A percentile compares a stretch with the other conserved stretches of the same genome.
These are phyloP conservation scores for Agrotis clavis DNA, from an alignment of 2,888 invertebrate genomes.

Conservation along the genomic window DNA sequence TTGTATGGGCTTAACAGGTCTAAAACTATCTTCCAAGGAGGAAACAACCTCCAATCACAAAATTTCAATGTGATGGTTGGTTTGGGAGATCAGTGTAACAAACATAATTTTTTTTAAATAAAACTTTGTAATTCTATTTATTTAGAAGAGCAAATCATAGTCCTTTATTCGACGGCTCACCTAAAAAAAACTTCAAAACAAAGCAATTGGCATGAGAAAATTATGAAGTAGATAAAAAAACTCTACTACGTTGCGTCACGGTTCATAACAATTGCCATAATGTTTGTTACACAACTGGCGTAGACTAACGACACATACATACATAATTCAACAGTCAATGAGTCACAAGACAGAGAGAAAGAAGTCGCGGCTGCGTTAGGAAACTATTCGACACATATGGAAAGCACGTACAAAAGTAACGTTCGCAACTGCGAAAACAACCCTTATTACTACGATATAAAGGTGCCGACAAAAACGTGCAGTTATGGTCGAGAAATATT, in stretches of 20 bases:
- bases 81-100: too few relatives aligned
- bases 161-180: conserved; percentile 5
- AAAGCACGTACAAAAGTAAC: conserved; percentile 47
- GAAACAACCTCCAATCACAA: too few relatives aligned
- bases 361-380: conserved; percentile 19
- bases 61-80: too few relatives aligned
- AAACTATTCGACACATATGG: conserved; percentile 30
- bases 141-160: conserved; percentile 5
- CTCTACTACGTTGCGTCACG: conserved; percentile 1
- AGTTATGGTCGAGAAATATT: conserved; percentile 30
- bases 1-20: too few relatives aligned
- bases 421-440: conserved; percentile 7
- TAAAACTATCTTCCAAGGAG: too few relatives aligned
- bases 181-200: conserved; percentile 1
- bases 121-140: background rate
- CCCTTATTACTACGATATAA: conserved; percentile 7
- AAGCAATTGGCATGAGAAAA: conserved; percentile 30
- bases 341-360: conserved; percentile 39
- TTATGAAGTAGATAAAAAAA: conserved; percentile 5
- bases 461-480: background rate
- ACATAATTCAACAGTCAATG: conserved; percentile 25
- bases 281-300: conserved; percentile 15
- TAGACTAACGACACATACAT: conserved; percentile 14
- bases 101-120: too few relatives aligned
- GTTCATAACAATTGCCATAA: conserved; percentile 22